Percentiles rank a stretch among this genome's conserved stretches.
These are phyloP conservation scores for Tyrannus savana DNA, from an alignment of 2,113 vertebrate species.

Conservation along the genomic window DNA sequence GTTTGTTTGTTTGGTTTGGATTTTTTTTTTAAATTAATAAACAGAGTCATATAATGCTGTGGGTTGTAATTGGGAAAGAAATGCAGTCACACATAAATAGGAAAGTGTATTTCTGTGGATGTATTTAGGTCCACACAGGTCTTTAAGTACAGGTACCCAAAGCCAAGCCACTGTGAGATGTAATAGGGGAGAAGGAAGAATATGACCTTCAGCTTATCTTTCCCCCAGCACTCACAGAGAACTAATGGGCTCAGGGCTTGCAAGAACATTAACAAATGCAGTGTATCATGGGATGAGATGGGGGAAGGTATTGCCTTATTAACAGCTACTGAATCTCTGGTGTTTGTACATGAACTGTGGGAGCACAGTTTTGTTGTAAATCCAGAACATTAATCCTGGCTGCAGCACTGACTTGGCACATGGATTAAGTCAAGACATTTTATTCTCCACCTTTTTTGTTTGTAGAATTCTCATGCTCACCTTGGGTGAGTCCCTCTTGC, in stretches of 20 bases:
- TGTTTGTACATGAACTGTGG: not conserved
- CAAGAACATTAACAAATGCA: not conserved
- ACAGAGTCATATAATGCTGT: not conserved
- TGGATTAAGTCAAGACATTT: not conserved
- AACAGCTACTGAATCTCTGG: not conserved
- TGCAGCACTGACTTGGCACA: not conserved
- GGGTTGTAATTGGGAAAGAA: not conserved
- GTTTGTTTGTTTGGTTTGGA: not conserved
- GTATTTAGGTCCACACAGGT: not conserved
- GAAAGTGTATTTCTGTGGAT: not conserved
- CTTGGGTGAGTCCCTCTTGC: not conserved
- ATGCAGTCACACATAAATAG: not conserved
- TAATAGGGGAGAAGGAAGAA: not conserved
- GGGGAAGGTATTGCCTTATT: not conserved
- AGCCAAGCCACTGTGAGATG: not conserved
- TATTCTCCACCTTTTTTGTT: not conserved
- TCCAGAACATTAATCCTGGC: not conserved
- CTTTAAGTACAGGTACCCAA: not conserved
- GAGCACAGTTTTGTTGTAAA: not conserved
- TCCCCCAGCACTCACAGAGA: not conserved
- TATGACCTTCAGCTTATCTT: not conserved
- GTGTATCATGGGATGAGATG: not conserved
- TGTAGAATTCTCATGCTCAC: not conserved
- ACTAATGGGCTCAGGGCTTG: not conserved
- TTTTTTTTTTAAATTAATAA: not conserved